Conservation (phyloP, 2,797 vertebrate species). For the Aldrovandia affinis region DNA sequence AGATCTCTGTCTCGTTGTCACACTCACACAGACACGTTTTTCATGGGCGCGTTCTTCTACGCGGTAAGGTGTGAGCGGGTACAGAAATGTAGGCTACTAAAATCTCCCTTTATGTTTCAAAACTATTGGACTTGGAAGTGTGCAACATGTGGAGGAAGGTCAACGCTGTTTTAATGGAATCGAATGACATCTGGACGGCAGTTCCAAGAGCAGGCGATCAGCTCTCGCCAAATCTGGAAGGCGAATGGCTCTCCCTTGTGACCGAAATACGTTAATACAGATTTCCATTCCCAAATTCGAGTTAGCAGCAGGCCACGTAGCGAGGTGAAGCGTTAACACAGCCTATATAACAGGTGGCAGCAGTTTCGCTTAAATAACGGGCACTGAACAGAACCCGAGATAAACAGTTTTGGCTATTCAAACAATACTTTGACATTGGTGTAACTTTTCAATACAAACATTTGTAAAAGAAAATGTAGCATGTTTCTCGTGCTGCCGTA, state of each 20-base stretch:
- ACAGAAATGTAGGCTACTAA: neutral
- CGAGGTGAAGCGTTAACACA: no score
- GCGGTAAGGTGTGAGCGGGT: neutral
- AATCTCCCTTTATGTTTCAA: neutral
- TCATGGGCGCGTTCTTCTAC: neutral
- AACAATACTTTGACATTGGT: neutral
- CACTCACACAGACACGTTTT: conserved; percentile 13
- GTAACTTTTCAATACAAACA: neutral
- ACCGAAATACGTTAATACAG: conserved; percentile 35
- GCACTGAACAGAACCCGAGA: neutral
- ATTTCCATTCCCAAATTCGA: neutral
- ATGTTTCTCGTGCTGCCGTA: neutral
- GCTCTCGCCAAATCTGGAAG: neutral
- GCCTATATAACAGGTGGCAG: neutral
- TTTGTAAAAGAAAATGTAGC: neutral
- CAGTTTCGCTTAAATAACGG: neutral
- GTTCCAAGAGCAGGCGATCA: neutral
- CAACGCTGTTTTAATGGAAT: neutral
- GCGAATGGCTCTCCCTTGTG: conserved; percentile 56
- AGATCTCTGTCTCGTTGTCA: conserved; percentile 11
- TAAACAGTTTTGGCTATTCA: neutral
- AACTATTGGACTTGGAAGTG: neutral
- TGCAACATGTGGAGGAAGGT: neutral
- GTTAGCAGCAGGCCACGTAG: neutral
- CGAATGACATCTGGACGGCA: neutral